phyloP scores from a whole-genome alignment of 2,888 invertebrate genomes.

The Linnaemya tessellans region DNA sequence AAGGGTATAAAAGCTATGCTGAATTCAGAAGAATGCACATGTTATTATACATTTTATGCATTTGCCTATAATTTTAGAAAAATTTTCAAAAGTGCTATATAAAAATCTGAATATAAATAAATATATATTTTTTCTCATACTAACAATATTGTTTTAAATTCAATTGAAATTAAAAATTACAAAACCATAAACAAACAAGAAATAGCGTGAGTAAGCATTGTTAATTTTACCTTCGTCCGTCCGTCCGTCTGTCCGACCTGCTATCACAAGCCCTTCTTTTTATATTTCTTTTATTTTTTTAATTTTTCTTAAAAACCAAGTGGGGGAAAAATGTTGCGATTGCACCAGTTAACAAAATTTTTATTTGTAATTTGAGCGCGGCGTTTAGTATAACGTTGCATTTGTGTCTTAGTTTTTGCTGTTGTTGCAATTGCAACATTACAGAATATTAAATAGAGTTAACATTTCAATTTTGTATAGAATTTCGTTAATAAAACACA shows the following conservation, averaged over 20 bases:
- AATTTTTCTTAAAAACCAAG: conserved; percentile 17
- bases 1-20: background rate
- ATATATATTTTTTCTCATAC: conserved; percentile 36
- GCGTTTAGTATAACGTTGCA: conserved; percentile 47
- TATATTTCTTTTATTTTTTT: background rate
- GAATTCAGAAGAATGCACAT: conserved; percentile 10
- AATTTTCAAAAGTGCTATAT: background rate
- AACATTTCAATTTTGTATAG: conserved; percentile 40
- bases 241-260: background rate
- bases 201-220: conserved; percentile 57
- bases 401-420: background rate
- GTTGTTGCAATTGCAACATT: conserved; percentile 39
- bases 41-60: background rate
- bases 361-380: conserved; percentile 52
- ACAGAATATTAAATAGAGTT: conserved; percentile 37
- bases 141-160: conserved; percentile 27
- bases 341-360: conserved; percentile 60
- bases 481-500: conserved; percentile 19
- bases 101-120: conserved; percentile 41
- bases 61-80: conserved; percentile 39
- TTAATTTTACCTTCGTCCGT: conserved; percentile 10
- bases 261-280: conserved; percentile 40
- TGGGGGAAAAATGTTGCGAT: conserved; percentile 50
- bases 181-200: conserved; percentile 37
- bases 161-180: conserved; percentile 38